These are phyloP conservation scores for Cosmopolites sordidus DNA, from an alignment of 2,888 invertebrate genomes.

Conservation along the genomic window DNA sequence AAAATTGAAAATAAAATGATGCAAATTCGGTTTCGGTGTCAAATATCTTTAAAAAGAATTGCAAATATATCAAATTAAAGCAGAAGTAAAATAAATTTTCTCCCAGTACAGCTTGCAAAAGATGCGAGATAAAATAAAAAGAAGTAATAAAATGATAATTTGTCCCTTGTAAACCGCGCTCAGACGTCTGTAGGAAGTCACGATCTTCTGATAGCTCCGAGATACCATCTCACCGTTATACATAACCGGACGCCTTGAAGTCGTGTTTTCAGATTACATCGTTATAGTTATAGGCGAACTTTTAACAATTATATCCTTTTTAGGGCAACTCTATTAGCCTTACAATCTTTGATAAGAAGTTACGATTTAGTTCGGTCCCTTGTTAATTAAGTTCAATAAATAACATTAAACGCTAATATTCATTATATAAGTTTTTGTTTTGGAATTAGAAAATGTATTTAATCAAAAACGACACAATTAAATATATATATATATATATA, in stretches of 20 bases:
- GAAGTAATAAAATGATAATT: constrained; percentile 19
- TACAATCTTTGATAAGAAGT: constrained; percentile 16
- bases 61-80: background rate
- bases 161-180: constrained; percentile 24
- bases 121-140: constrained; percentile 16
- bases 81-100: constrained; percentile 9
- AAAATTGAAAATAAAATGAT: background rate
- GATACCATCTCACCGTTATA: constrained; percentile 27
- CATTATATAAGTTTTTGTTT: no score
- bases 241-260: constrained; percentile 28
- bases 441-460: constrained; percentile 1
- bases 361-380: background rate
- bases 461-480: no score
- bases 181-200: constrained; percentile 25
- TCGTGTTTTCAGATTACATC: constrained; percentile 22
- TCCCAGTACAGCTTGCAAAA: constrained; percentile 6
- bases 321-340: constrained; percentile 21
- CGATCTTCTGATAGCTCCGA: constrained; percentile 21
- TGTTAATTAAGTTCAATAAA: no score
- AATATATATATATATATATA: background rate
- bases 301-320: constrained; percentile 27
- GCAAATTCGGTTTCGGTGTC: background rate
- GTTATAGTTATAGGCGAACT: constrained; percentile 26
- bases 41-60: constrained; percentile 2
- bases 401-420: no score